These are phyloP conservation scores for Elgaria multicarinata DNA, from an alignment of 2,113 vertebrate species.

Conservation along the genomic window DNA sequence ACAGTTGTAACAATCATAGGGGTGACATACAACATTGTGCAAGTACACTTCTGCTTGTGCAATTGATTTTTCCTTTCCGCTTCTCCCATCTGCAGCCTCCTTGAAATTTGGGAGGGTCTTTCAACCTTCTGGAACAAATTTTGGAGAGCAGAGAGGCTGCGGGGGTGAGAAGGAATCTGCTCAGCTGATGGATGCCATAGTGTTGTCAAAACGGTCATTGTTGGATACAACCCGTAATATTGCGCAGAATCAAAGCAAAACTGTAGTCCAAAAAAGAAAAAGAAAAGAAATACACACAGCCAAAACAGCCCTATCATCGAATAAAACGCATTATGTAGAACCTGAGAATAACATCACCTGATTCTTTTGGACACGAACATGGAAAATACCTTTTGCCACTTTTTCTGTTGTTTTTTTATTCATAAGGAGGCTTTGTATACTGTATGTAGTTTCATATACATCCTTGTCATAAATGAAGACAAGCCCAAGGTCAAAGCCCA, in stretches of 20 bases:
- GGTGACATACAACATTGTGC: not conserved
- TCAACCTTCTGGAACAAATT: not conserved
- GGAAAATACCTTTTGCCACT: conserved; percentile 22
- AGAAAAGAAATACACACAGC: not conserved
- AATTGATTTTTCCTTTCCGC: not conserved
- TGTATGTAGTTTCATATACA: conserved; percentile 50
- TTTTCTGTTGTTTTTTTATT: conserved; percentile 36
- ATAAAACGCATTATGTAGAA: conserved; percentile 18
- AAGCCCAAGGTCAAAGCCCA: conserved; percentile 34
- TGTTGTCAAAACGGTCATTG: too few species aligned
- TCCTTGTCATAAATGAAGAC: conserved; percentile 46
- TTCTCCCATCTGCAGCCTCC: too few species aligned
- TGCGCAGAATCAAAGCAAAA: conserved; percentile 24
- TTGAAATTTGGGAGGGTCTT: not conserved
- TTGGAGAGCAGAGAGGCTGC: not conserved
- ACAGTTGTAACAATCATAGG: not conserved
- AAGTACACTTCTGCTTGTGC: not conserved
- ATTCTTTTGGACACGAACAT: fast-evolving
- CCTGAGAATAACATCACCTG: not conserved
- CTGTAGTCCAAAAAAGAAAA: not conserved
- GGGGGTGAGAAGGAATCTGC: not conserved
- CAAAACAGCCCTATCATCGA: not conserved
- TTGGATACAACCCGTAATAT: not conserved
- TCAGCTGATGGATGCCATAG: not conserved
- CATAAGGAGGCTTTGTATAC: conserved; percentile 48